phyloP scores from a whole-genome alignment of 2,113 vertebrate species.

The Myiozetetes cayanensis region DNA sequence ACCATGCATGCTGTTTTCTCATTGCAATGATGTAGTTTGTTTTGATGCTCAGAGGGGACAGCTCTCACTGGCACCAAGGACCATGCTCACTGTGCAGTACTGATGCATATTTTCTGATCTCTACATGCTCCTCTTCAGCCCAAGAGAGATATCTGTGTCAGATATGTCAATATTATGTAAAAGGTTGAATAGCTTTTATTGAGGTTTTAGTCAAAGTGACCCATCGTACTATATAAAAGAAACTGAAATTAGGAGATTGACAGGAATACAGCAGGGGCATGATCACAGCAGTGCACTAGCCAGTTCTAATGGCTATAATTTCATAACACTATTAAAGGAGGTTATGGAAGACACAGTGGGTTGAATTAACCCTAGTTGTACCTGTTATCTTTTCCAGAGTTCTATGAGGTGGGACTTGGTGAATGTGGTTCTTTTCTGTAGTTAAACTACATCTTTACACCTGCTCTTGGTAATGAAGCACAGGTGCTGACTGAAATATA shows the following conservation, averaged over 20 bases:
- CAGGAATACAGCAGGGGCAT: background rate
- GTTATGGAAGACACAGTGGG: background rate
- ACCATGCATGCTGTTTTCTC: background rate
- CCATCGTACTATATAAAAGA: background rate
- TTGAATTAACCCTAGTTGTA: background rate
- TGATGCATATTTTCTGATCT: background rate
- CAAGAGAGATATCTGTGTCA: background rate
- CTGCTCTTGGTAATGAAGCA: background rate
- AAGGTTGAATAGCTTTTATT: background rate
- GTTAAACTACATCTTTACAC: background rate
- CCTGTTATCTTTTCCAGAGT: background rate
- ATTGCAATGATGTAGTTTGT: background rate
- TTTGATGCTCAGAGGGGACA: background rate
- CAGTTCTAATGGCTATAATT: conserved; percentile 9
- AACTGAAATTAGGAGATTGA: background rate
- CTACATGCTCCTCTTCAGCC: background rate
- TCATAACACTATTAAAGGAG: background rate
- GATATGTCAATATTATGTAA: background rate
- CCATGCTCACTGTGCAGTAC: background rate
- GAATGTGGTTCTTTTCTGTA: background rate
- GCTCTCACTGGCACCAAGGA: background rate
- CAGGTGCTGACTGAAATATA: background rate
- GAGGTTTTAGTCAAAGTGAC: conserved; percentile 9
- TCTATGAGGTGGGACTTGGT: background rate
- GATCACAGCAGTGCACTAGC: background rate